These are phyloP conservation scores for Digitonthophagus gazella DNA, from an alignment of 2,888 invertebrate species.

Conservation along the genomic window DNA sequence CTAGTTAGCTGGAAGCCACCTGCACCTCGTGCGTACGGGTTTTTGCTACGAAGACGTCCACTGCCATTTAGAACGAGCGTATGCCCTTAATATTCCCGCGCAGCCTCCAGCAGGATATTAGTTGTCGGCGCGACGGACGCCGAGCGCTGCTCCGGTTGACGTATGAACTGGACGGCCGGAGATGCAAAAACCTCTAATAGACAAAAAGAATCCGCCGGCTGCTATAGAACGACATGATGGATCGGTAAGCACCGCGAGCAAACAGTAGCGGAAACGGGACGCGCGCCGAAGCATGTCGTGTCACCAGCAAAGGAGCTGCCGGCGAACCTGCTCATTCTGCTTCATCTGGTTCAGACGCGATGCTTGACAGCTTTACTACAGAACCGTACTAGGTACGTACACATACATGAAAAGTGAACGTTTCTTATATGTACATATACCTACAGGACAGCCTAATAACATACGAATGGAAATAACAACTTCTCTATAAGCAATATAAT, in stretches of 20 bases:
- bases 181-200: constrained; percentile 11
- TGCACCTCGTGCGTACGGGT: background rate
- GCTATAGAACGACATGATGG: background rate
- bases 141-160: background rate
- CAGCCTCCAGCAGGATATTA: background rate
- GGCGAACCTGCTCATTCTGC: background rate
- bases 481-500: no score
- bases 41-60: background rate
- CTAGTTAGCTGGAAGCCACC: background rate
- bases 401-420: background rate
- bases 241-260: background rate
- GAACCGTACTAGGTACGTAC: background rate
- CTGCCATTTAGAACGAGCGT: background rate
- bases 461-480: no score
- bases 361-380: background rate
- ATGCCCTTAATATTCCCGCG: background rate
- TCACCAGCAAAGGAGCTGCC: background rate
- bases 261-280: background rate
- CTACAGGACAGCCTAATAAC: no score
- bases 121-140: background rate
- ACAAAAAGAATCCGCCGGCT: background rate
- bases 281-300: background rate
- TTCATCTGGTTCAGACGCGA: background rate
- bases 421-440: background rate
- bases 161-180: constrained; percentile 13